Evolutionary conservation across 2,888 invertebrate genomes (phyloP), one percentile per base, ranked within the genome.

Genomic region (Standfussiana lucernea): DNA sequence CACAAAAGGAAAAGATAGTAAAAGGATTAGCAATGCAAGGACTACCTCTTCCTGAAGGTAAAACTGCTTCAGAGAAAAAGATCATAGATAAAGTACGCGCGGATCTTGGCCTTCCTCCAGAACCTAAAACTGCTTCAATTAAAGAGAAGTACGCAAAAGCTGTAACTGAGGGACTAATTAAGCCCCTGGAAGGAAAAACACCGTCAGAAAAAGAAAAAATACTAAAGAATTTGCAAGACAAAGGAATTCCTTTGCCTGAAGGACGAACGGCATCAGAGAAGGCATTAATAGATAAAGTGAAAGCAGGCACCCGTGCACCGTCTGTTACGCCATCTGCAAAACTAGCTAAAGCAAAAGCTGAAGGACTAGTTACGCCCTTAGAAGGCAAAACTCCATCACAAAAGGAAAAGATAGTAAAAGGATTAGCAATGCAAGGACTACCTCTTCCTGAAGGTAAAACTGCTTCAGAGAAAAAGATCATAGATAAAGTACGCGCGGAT

Each of bases 161-260:
- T 1, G 70, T 28, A 15, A 6, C 6, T 32, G 45, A 1, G 3
- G 56, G 53, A 13, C 42, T 75, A 10, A 5, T 74, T 0, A 64
- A 67, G 28, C 79, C 76, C 2, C 13, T 81, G 1, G 72, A 75
- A 62, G 77, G 75, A 1, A 80, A 82, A 62, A 40, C 77, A 8
- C 32, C 24, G 1, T 50, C 28, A 10, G 65, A 77, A 47, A 80
- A 80, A 67, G 74, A 77, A 62, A 71, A 40, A n/a, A 75, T 74
- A 18, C 7, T 82, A 7, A 21, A 61, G 53, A 21, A 56, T n/a
- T 66, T 77, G 40, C 68, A 69, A 3, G 53, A 67, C 15, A 18
- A 61, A 35, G 45, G 61, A 24, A 61, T 82, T 0, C 74, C 71
- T 21, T 64, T 77, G 35, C 82, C 74, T 2, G 68, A 80, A 65